Base-by-base conservation (phyloP, 1,140 invertebrate species). In the Archegozetes longisetosus region DNA sequence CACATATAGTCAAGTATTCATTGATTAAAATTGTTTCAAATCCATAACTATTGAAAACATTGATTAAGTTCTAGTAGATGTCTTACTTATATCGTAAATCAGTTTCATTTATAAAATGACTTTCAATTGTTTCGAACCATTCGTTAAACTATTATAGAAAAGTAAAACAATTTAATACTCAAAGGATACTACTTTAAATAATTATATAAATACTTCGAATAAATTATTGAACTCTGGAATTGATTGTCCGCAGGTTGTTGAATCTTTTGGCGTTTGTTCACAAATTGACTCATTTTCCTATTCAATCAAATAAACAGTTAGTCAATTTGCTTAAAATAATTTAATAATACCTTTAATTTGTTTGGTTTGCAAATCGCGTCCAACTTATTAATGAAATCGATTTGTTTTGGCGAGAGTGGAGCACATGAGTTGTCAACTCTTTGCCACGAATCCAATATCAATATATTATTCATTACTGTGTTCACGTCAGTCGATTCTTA, bases 1-100 rank as follows among this genome's bases (percentile, higher is more conserved):
- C n/a, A n/a, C n/a, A n/a, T n/a, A n/a, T n/a, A n/a, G n/a, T 17
- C 6, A 24, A 49, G 50, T 20, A 3, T 3, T 9, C 26, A 50
- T 20, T 2, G 2, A 1, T 23, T 26, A 58, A 55, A 55, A 55
- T 29, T 29, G 6, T 13, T 9, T 52, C 27, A n/a, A n/a, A n/a
- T n/a, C n/a, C n/a, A n/a, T n/a, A n/a, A n/a, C n/a, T n/a, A n/a
- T n/a, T n/a, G n/a, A n/a, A n/a, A n/a, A n/a, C n/a, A n/a, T n/a
- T n/a, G n/a, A n/a, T n/a, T n/a, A n/a, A n/a, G n/a, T n/a, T n/a
- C 2, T 4, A 4, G 28, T 58, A 3, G 22, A 51, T n/a, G 14
- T 3, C 57, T 28, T 51, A 58, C 57, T 13, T 20, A 50, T 50
- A 58, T 4, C 57, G 48, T n/a, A 17, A 24, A 58, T 58, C 57